These are phyloP conservation scores for Aethina tumida DNA, from an alignment of 1,140 invertebrate species.

Conservation along the genomic window DNA sequence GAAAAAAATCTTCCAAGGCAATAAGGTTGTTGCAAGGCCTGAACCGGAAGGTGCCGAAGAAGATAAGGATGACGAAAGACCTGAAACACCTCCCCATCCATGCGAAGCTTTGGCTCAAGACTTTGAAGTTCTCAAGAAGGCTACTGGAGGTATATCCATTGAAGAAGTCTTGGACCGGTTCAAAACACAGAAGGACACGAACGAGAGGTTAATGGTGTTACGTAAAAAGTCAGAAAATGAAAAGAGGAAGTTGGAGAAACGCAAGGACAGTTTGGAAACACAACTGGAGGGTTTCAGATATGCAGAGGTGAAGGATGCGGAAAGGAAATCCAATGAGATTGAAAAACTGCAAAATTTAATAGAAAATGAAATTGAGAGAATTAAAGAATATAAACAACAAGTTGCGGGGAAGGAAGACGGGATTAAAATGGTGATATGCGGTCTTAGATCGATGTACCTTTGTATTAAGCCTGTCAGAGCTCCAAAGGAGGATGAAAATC, in stretches of 20 bases:
- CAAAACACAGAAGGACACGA: slow-evolving; percentile 57
- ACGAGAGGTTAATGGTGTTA: slow-evolving; percentile 54
- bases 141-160: slow-evolving; percentile 61
- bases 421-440: neutral
- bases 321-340: slow-evolving; percentile 49
- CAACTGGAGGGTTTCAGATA: slow-evolving; percentile 69
- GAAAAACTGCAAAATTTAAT: neutral
- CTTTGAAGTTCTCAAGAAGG: slow-evolving; percentile 61
- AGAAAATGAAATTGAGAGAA: too few relatives aligned
- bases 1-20: slow-evolving; percentile 51
- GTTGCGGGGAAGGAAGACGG: neutral
- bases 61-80: slow-evolving; percentile 28
- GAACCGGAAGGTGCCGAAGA: slow-evolving; percentile 32
- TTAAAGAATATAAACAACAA: neutral
- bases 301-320: slow-evolving; percentile 64
- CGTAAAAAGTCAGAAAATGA: slow-evolving; percentile 59
- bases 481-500: slow-evolving; percentile 5
- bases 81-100: slow-evolving; percentile 30
- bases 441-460: neutral
- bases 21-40: slow-evolving; percentile 20
- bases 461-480: slow-evolving; percentile 2
- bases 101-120: slow-evolving; percentile 50
- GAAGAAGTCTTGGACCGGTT: slow-evolving; percentile 65
- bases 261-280: slow-evolving; percentile 51
- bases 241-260: slow-evolving; percentile 57